phyloP scores from a whole-genome alignment of 37 sponge, comb jelly and placozoan genomes.

The Oopsacas minuta region DNA sequence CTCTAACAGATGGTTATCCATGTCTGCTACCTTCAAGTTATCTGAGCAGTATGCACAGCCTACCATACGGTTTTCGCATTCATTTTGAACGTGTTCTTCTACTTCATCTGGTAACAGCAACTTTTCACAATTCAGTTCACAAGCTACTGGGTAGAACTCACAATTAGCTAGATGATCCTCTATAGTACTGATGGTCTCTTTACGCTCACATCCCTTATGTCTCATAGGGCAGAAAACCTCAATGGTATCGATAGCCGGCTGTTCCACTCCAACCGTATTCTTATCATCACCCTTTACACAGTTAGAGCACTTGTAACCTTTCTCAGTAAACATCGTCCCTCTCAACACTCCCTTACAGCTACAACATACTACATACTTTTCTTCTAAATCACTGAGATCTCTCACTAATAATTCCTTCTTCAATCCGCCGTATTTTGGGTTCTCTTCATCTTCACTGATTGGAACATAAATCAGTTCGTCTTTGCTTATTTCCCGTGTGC shows the following conservation, averaged over 20 bases:
- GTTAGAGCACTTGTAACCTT: slow-evolving; percentile 1
- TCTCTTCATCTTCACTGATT: not conserved
- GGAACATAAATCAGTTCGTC: slow-evolving; percentile 11
- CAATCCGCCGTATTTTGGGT: not conserved
- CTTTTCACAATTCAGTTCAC: slow-evolving; percentile 1
- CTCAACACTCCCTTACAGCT: slow-evolving; percentile 13
- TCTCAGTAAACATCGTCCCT: not conserved
- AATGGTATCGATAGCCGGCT: not conserved
- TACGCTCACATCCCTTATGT: not conserved
- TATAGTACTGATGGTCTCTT: not conserved
- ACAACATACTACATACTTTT: not conserved
- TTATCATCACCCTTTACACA: not conserved
- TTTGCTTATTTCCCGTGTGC: not conserved
- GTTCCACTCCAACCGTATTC: not conserved
- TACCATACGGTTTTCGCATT: not conserved
- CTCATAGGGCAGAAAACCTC: not conserved
- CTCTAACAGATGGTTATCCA: not conserved
- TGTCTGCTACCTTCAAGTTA: not conserved
- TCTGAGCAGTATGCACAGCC: not conserved
- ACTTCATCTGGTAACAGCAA: not conserved
- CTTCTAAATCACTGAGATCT: slow-evolving; percentile 4
- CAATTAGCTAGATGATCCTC: not conserved
- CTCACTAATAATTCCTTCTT: not conserved
- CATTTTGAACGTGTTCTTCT: not conserved
- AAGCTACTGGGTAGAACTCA: not conserved